Percentiles rank a stretch among this genome's conserved stretches.
Evolutionary conservation across 2,888 invertebrate species (phyloP).

Genomic region (Drosophila anceps): DNA sequence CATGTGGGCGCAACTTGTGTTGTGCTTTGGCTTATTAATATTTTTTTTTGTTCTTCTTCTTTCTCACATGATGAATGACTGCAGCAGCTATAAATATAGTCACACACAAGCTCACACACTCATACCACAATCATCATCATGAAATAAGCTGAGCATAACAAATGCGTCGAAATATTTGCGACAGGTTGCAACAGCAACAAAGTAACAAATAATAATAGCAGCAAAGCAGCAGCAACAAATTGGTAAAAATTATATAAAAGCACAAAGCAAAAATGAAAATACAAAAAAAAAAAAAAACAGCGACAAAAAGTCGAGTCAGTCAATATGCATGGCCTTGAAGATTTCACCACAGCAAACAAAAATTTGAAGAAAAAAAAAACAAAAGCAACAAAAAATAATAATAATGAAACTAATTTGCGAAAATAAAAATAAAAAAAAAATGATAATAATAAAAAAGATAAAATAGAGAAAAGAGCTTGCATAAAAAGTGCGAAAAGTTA

Average conservation of each 20-base stretch:
- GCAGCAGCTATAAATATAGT: conserved; percentile 73
- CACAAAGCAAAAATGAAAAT: conserved; percentile 42
- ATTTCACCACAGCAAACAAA: conserved; percentile 61
- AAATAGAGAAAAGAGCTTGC: conserved; percentile 45
- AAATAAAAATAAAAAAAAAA: conserved; percentile 42
- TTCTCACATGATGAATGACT: conserved; percentile 72
- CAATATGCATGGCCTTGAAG: conserved; percentile 74
- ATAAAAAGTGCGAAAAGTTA: conserved; percentile 39
- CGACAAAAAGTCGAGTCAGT: conserved; percentile 61
- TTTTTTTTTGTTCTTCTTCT: conserved; percentile 25
- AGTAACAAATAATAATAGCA: conserved; percentile 14
- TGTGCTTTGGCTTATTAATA: conserved; percentile 53
- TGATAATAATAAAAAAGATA: conserved; percentile 51
- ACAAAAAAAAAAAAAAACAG: conserved; percentile 23
- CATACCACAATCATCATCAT: conserved; percentile 49
- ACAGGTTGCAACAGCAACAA: conserved; percentile 71
- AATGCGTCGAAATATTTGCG: conserved; percentile 76
- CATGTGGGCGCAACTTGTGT: conserved; percentile 63
- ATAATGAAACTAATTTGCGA: conserved; percentile 73
- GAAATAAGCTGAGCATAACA: conserved; percentile 79
- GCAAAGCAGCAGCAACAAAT: conserved; percentile 17
- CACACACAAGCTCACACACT: conserved; percentile 19
- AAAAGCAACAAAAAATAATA: conserved; percentile 23
- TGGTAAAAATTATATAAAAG: conserved; percentile 65
- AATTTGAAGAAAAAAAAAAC: conserved; percentile 12